phyloP scores from a whole-genome alignment of 2,888 invertebrate genomes.

The Limulus polyphemus region DNA sequence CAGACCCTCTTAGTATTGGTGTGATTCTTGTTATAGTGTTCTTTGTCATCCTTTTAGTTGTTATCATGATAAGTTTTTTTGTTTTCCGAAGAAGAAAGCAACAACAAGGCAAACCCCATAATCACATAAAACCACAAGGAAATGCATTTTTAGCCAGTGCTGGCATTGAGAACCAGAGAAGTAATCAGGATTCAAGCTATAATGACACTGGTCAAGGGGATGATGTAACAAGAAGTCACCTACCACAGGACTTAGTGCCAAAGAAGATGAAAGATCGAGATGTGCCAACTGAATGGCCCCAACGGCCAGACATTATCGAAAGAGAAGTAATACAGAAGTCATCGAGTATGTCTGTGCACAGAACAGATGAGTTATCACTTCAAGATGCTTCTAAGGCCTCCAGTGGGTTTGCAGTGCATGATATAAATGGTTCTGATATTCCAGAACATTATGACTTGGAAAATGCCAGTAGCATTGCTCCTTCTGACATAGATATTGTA shows the following conservation, averaged over 20 bases:
- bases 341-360: conserved; percentile 47
- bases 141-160: conserved; percentile 45
- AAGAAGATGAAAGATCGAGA: conserved; percentile 68
- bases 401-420: conserved; percentile 37
- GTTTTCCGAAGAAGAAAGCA: conserved; percentile 77
- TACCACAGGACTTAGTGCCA: conserved; percentile 71
- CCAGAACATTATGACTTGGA: conserved; percentile 93
- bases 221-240: conserved; percentile 48
- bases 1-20: conserved; percentile 80
- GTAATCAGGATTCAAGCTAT: conserved; percentile 21
- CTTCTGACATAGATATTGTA: conserved; percentile 91
- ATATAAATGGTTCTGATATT: conserved; percentile 46
- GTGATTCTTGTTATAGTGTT: conserved; percentile 87
- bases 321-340: conserved; percentile 73
- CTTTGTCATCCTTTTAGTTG: conserved; percentile 75
- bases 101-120: conserved; percentile 44
- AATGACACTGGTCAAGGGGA: conserved; percentile 27
- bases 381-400: conserved; percentile 7
- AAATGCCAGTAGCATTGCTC: conserved; percentile 93
- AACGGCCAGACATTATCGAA: conserved; percentile 87
- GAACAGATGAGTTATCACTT: conserved; percentile 27
- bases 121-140: conserved; percentile 40
- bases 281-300: conserved; percentile 50
- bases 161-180: conserved; percentile 13
- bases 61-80: conserved; percentile 80